Conservation (phyloP, 2,113 vertebrate species). For the Eudyptes chrysolophus region DNA sequence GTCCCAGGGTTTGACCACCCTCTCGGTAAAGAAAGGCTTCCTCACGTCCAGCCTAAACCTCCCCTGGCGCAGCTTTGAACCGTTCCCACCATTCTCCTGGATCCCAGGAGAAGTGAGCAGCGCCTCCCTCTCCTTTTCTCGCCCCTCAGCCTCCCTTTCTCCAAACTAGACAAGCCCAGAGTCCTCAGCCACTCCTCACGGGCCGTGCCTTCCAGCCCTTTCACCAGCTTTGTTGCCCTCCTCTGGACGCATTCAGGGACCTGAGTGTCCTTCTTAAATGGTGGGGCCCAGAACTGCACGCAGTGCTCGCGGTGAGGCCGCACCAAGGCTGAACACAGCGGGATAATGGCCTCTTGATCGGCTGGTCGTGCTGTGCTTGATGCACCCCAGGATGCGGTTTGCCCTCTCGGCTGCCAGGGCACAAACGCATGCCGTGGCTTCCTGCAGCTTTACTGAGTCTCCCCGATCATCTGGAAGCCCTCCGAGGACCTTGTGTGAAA, state of each 20-base stretch:
- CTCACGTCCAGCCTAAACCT: not conserved
- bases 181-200: not conserved
- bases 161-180: not conserved
- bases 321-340: rapidly evolving
- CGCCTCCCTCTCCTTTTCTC: too few relatives aligned
- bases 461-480: not conserved
- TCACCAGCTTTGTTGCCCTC: not conserved
- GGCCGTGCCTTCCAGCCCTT: not conserved
- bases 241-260: not conserved
- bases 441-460: not conserved
- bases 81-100: not conserved
- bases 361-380: not conserved
- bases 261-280: not conserved
- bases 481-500: not conserved
- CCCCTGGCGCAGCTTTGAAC: too few relatives aligned
- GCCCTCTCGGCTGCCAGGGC: not conserved
- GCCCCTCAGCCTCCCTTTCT: not conserved
- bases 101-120: not conserved
- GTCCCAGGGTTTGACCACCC: not conserved
- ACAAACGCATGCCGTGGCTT: not conserved
- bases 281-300: not conserved
- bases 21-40: not conserved
- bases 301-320: rapidly evolving
- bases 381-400: rapidly evolving
- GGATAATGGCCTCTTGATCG: not conserved